Base-by-base conservation (phyloP, 30 jellyfish, hydroid and myxozoan species). In the Cassiopea xamachana region DNA sequence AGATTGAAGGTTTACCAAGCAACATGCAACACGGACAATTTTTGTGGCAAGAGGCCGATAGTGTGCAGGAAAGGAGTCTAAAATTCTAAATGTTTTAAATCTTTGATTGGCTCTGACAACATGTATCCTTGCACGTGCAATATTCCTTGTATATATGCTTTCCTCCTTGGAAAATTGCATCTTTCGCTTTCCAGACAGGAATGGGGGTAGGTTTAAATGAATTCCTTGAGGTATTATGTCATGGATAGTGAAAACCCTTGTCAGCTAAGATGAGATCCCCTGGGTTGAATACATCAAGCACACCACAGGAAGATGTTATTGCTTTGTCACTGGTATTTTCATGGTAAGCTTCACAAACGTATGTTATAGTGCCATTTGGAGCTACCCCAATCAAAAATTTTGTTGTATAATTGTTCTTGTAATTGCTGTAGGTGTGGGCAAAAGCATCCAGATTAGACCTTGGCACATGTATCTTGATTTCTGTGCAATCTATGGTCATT, bases 221-320 rank as follows among this genome's bases (percentile, higher is more conserved):
- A 73, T 73, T 16, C 81, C 81, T 73, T 73, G 48, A 27, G 81
- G 81, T 73, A 73, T 27, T 73, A 73, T 73, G 81, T 73, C 81
- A 73, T 73, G 81, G 81, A 73, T 73, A 73, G 81, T 73, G 81
- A 73, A 73, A 51, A 16, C 81, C 78, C 50, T 73, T 73, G 51
- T 73, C 81, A 73, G 48, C 81, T 73, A 73, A 73, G 81, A 73
- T 73, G 81, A 73, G 81, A 73, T 73, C 81, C 81, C 81, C 81
- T 73, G 55, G 81, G 51, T 73, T 73, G 81, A 73, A 73, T 73
- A 73, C 81, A 73, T 73, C 81, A 47, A 73, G 50, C 81, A 73
- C 81, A 73, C 81, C 81, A 73, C 81, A 73, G 51, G 81, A 73
- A 73, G 81, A 73, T 73, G 81, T 73, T 73, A 73, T 73, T 27